A percentile compares a stretch with the other conserved stretches of the same genome.
Evolutionary conservation across 2,113 vertebrate species (phyloP).

Genomic region (Entosphenus tridentatus): DNA sequence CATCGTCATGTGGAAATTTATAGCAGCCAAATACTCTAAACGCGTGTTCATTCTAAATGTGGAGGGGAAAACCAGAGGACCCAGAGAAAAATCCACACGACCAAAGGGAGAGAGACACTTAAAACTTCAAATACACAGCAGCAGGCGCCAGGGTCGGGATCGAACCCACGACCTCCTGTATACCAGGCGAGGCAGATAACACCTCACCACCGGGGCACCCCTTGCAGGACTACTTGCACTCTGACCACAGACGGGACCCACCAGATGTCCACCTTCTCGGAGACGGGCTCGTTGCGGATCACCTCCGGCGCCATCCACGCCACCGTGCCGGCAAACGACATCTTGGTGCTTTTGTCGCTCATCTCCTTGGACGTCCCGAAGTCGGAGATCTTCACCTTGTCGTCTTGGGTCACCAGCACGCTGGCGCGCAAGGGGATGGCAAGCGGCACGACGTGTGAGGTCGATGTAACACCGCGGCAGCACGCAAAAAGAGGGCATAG

Average conservation of each 20-base stretch:
- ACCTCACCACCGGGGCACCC: too few species aligned
- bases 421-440: constrained; percentile 19
- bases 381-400: constrained; percentile 89
- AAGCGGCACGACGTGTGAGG: background rate
- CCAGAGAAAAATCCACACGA: too few species aligned
- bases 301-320: constrained; percentile 98
- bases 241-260: constrained; percentile 12
- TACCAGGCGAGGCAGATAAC: too few species aligned
- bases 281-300: constrained; percentile 87
- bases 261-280: constrained; percentile 97
- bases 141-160: too few species aligned
- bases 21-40: too few species aligned
- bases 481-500: background rate
- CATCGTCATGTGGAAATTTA: too few species aligned
- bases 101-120: too few species aligned
- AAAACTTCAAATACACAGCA: too few species aligned
- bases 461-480: background rate
- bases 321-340: constrained; percentile 94
- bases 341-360: constrained; percentile 94
- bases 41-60: too few species aligned
- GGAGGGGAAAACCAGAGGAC: too few species aligned
- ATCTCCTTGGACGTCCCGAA: constrained; percentile 97
- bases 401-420: constrained; percentile 80
- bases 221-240: too few species aligned
- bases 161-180: too few species aligned